Evolutionary conservation across 2,113 vertebrate species (phyloP).

Genomic region (Megaptera novaeangliae): DNA sequence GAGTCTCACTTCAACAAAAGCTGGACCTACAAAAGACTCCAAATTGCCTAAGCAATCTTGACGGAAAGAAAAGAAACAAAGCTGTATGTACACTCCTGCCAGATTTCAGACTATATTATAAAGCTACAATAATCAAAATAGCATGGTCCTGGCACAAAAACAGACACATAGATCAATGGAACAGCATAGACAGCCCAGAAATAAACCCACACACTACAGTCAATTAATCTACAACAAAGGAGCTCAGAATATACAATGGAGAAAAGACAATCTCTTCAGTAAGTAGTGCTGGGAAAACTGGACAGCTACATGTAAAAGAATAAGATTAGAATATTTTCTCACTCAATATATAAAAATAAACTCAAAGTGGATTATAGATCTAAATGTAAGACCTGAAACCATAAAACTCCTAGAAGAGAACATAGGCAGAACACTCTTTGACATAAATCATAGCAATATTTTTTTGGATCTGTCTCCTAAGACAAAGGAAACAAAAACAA

Average conservation of each 20-base stretch:
- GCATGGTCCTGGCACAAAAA: background rate
- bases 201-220: background rate
- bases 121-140: background rate
- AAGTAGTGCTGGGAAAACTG: background rate
- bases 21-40: background rate
- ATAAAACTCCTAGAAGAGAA: background rate
- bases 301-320: background rate
- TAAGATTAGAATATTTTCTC: background rate
- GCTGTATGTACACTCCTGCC: background rate
- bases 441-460: background rate
- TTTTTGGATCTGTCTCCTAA: background rate
- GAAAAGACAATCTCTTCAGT: background rate
- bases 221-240: background rate
- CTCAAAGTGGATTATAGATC: background rate
- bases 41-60: background rate
- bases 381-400: background rate
- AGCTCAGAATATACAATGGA: background rate
- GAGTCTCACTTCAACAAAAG: background rate
- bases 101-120: background rate
- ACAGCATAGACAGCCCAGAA: background rate
- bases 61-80: background rate
- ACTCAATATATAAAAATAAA: background rate
- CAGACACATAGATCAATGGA: background rate
- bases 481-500: background rate
- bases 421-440: background rate